Percentiles rank a stretch among this genome's conserved stretches.
Conservation (phyloP, 2,888 invertebrate genomes). For the Sphecodes monilicornis region DNA sequence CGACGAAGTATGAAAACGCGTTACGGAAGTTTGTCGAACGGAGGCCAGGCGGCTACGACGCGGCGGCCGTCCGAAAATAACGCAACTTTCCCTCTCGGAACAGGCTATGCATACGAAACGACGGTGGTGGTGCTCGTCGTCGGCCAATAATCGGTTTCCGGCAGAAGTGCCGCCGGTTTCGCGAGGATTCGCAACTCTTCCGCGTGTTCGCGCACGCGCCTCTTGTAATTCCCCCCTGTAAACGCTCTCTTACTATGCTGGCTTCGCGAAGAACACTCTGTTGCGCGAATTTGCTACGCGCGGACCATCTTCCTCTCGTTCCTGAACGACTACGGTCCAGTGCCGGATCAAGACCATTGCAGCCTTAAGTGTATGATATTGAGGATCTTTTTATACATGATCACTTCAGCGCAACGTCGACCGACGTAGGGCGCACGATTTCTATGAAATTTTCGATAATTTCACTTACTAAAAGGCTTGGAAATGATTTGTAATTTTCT, state of each 20-base stretch:
- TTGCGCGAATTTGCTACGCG: neutral
- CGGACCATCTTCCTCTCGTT: neutral
- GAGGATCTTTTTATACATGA: no score
- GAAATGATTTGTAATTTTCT: no score
- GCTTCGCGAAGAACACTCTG: neutral
- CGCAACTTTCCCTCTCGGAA: slow-evolving; percentile 66
- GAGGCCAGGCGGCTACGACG: slow-evolving; percentile 47
- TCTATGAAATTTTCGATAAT: no score
- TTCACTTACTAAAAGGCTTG: no score
- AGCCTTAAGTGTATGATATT: no score
- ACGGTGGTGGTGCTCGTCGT: slow-evolving; percentile 27
- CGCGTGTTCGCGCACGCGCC: slow-evolving; percentile 29
- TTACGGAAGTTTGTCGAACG: slow-evolving; percentile 50
- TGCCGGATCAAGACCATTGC: no score
- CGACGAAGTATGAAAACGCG: slow-evolving; percentile 32
- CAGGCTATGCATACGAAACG: slow-evolving; percentile 61
- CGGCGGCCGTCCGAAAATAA: slow-evolving; percentile 62
- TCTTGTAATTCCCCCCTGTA: slow-evolving; percentile 37
- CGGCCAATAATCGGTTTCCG: slow-evolving; percentile 66
- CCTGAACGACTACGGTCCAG: no score
- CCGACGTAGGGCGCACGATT: no score
- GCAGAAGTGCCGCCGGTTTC: slow-evolving; percentile 38
- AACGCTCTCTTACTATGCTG: neutral
- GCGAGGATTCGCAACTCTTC: slow-evolving; percentile 52
- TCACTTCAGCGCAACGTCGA: no score